Evolutionary conservation across 2,113 vertebrate genomes (phyloP).

Genomic region (Sylvia atricapilla): DNA sequence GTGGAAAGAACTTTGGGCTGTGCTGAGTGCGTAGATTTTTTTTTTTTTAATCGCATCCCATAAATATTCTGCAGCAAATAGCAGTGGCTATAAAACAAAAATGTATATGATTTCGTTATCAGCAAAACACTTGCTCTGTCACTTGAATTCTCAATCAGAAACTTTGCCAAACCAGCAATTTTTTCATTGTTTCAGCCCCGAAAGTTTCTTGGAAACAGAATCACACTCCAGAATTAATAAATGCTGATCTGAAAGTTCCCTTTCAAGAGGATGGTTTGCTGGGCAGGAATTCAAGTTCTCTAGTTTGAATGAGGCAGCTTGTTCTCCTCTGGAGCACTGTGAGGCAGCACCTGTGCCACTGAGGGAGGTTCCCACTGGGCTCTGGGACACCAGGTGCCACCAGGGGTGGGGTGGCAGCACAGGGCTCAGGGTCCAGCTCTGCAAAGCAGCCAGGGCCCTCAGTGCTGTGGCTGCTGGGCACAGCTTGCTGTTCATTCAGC

Average conservation of each 20-base stretch:
- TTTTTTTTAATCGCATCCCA: neutral
- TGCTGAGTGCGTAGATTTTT: neutral
- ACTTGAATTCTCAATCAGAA: constrained; percentile 40
- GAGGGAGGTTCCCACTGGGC: fast-evolving
- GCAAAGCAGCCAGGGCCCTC: neutral
- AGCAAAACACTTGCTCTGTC: neutral
- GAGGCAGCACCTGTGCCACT: neutral
- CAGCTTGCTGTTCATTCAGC: neutral
- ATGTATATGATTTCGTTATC: neutral
- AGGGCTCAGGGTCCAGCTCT: neutral
- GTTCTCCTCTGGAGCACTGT: neutral
- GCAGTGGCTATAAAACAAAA: neutral
- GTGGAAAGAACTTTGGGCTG: neutral
- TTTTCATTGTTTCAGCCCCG: constrained; percentile 20
- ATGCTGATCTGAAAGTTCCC: constrained; percentile 4
- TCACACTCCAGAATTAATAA: constrained; percentile 34
- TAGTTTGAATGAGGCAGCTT: neutral
- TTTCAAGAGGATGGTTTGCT: constrained; percentile 4
- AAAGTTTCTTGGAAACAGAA: constrained; percentile 49
- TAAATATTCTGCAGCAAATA: constrained; percentile 12
- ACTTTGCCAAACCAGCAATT: constrained; percentile 16
- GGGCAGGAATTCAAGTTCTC: constrained; percentile 36
- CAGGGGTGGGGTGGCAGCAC: neutral
- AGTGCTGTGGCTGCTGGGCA: neutral
- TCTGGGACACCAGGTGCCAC: neutral